Conservation (phyloP, 1,140 invertebrate species). For the Hestina assimilis region DNA sequence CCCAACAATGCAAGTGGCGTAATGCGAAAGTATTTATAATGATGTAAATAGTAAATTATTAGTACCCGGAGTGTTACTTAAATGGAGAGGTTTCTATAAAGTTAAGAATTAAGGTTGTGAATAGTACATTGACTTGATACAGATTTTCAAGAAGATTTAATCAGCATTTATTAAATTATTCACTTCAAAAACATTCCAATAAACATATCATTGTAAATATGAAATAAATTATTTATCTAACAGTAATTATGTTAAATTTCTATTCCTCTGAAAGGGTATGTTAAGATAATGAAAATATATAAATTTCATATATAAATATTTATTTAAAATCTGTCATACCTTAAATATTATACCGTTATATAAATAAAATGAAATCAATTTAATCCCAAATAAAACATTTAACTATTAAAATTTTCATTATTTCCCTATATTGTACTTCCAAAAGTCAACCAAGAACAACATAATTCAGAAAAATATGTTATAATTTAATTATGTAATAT, state of each 20-base stretch:
- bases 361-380: conserved; percentile 7
- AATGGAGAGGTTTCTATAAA: conserved; percentile 9
- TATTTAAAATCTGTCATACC: conserved; percentile 8
- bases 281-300: conserved; percentile 4
- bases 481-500: too few species aligned
- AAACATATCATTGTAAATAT: conserved; percentile 17
- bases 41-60: conserved; percentile 15
- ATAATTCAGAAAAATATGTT: too few species aligned
- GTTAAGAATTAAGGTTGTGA: conserved; percentile 29
- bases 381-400: conserved; percentile 9
- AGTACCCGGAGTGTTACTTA: neutral
- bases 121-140: conserved; percentile 9
- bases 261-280: neutral
- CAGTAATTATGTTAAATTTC: neutral
- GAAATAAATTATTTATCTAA: neutral
- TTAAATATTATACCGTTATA: conserved; percentile 6
- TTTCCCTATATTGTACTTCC: neutral
- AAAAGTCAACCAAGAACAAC: too few species aligned
- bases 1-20: conserved; percentile 64
- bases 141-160: neutral
- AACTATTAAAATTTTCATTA: neutral
- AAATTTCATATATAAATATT: conserved; percentile 13
- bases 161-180: neutral
- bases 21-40: conserved; percentile 6
- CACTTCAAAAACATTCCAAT: conserved; percentile 5